Conservation (phyloP, 2,113 vertebrate species). For the Vireo altiloquus region DNA sequence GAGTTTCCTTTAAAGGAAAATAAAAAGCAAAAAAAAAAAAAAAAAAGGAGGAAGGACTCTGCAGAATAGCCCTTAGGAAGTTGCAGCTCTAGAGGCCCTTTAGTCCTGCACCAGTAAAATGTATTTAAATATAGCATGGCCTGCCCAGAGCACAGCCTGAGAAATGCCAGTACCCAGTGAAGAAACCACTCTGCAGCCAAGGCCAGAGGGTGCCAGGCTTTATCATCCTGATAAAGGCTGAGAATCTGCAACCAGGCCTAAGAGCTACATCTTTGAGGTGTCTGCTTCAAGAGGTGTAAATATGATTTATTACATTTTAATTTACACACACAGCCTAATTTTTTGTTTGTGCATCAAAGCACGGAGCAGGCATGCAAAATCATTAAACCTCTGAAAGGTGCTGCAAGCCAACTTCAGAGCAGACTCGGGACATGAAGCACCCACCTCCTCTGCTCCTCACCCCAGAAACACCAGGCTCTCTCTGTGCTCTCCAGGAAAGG, state of each 20-base stretch:
- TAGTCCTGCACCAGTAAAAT: not conserved
- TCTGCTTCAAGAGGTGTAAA: not conserved
- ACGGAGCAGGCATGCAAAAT: not conserved
- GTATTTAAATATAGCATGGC: slow-evolving; percentile 48
- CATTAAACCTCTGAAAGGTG: not conserved
- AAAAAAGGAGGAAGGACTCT: slow-evolving; percentile 42
- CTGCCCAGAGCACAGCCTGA: not conserved
- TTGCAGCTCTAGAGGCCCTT: slow-evolving; percentile 33
- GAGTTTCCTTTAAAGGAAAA: slow-evolving; percentile 41
- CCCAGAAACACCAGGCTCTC: not conserved
- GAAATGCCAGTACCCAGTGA: not conserved
- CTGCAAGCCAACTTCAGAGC: not conserved
- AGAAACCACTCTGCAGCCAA: not conserved
- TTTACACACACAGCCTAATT: not conserved
- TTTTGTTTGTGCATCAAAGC: not conserved
- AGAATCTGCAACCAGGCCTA: not conserved
- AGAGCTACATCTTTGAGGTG: not conserved
- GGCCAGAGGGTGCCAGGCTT: not conserved
- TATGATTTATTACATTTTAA: not conserved
- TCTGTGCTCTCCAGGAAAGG: not conserved
- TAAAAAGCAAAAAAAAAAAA: not conserved
- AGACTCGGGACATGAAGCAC: not conserved
- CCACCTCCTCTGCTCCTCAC: not conserved
- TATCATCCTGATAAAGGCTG: not conserved
- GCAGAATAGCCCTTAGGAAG: slow-evolving; percentile 49